A percentile compares a stretch with the other conserved stretches of the same genome.
Conservation (phyloP, 1,140 invertebrate genomes). For the Nasonia giraulti region DNA sequence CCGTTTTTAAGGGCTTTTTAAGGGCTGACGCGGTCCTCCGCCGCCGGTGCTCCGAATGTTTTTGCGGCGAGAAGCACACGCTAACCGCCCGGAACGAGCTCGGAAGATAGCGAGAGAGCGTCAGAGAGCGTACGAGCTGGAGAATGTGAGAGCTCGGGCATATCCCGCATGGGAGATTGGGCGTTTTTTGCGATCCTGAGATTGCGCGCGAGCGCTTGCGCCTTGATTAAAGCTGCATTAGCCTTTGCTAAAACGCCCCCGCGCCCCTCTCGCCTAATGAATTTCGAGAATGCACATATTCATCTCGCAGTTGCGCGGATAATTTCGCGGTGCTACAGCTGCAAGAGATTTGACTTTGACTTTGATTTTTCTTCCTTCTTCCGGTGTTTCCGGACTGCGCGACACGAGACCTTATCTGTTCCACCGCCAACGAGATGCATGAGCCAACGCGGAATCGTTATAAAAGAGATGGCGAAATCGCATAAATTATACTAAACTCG, state of each 20-base stretch:
- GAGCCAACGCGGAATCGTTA: constrained; percentile 22
- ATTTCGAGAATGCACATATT: background rate
- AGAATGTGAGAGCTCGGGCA: background rate
- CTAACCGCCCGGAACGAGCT: background rate
- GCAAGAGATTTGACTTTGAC: no score
- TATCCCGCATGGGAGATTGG: background rate
- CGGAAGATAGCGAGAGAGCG: background rate
- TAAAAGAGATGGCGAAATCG: constrained; percentile 28
- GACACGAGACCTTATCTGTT: no score
- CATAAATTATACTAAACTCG: constrained; percentile 39
- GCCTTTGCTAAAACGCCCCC: background rate
- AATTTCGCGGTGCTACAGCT: no score
- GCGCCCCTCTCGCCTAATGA: background rate
- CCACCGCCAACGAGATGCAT: constrained; percentile 14
- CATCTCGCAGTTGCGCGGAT: no score
- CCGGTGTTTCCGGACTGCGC: no score
- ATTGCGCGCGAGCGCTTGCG: background rate
- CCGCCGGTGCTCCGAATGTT: background rate
- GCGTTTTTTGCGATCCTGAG: background rate
- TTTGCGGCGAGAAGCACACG: background rate
- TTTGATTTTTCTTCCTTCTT: no score
- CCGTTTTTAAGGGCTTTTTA: background rate
- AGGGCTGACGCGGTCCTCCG: background rate
- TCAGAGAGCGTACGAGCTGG: background rate
- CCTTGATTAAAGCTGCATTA: background rate